Base-by-base conservation (phyloP, 23 tunicate species). In the Clavelina lepadiformis region DNA sequence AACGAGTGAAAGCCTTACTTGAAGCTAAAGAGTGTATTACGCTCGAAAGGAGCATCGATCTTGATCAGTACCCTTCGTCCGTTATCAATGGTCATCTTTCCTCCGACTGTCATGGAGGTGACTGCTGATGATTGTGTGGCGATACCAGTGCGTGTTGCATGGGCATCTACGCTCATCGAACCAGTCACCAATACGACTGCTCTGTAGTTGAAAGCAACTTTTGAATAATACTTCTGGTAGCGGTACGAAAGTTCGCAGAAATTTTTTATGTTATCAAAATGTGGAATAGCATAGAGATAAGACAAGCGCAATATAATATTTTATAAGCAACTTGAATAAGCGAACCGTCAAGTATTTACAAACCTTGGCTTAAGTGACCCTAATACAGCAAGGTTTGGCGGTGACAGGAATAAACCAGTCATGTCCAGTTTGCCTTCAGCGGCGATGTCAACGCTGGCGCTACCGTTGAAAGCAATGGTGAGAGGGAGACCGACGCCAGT, bases 401-500 rank as follows among this genome's bases (percentile, higher is more conserved):
- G 38, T 7, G 73, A 8, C 3, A 28, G 37, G 44, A 74, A 65
- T 2, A 73, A 25, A 5, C 65, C 67, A 2, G 61, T 59, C 51
- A 89, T 38, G 69, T 89, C 70, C 50, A 89, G 61, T 29, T 35
- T 35, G 18, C 97, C 97, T 25, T 56, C 46, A 3, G 81, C 80
- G 27, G 47, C 51, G 29, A 89, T 74, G 46, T 89, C 97, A 69
- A 89, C 51, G 63, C 97, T 89, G 11, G 91, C 75, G 15, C 89
- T 67, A 24, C 97, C 97, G 45, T 89, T 89, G 35, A 89, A 77
- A 22, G 83, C 87, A 45, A 89, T 55, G 6, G 75, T 58, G 38
- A 89, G 59, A 18, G 97, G 97, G 32, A 89, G 65, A 63, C 97
- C 97, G 65, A 67, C 71, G 3, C 82, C 82, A 70, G 97, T 89